Conservation (phyloP, 2,888 invertebrate species). For the Monopis laevigella region DNA sequence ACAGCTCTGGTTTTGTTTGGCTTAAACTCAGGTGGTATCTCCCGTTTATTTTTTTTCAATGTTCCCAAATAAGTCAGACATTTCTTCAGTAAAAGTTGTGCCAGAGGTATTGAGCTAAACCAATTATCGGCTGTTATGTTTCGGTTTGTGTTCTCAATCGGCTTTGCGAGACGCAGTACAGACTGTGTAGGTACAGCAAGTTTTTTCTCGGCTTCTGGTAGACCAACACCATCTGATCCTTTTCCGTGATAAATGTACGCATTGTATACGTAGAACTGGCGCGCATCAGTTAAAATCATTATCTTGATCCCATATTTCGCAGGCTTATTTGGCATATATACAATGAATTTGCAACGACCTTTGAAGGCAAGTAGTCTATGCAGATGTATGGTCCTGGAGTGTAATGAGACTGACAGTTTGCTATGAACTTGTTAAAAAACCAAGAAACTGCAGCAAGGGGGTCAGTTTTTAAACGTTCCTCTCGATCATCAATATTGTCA, state of each 20-base stretch:
- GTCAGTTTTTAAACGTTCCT: too few relatives aligned
- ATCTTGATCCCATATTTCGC: conserved; percentile 22
- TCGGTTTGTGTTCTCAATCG: background rate
- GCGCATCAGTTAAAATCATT: too few relatives aligned
- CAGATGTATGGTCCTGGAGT: background rate
- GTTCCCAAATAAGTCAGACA: background rate
- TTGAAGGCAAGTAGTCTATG: conserved; percentile 21
- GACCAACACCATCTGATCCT: conserved; percentile 23
- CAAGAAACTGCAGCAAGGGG: too few relatives aligned
- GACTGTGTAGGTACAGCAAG: conserved; percentile 26
- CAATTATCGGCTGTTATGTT: background rate
- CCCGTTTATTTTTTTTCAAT: background rate
- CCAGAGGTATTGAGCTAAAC: conserved; percentile 1
- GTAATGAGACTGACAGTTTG: too few relatives aligned
- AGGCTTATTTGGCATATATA: conserved; percentile 23
- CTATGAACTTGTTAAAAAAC: too few relatives aligned
- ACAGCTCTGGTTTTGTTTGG: conserved; percentile 2
- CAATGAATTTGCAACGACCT: conserved; percentile 20
- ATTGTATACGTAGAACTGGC: background rate
- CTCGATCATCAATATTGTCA: too few relatives aligned
- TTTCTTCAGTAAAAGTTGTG: background rate
- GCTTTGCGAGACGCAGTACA: background rate
- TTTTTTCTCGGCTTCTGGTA: conserved; percentile 23
- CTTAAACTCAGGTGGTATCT: background rate
- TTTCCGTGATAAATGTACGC: conserved; percentile 19